Conservation (phyloP, 2,113 vertebrate species). For the Aegypius monachus region DNA sequence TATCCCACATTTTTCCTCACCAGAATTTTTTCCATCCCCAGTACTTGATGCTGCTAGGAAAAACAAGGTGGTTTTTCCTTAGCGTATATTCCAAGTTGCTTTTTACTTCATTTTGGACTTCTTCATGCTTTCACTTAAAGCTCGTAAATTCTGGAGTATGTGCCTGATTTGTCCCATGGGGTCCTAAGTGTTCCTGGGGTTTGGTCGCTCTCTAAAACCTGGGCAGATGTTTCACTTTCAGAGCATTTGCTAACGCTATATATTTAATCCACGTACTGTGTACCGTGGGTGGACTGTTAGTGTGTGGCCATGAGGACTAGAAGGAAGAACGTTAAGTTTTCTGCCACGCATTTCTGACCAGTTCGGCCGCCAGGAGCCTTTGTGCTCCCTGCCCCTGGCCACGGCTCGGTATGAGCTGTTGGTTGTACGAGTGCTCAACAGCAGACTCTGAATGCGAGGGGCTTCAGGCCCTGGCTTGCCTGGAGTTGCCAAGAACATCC, state of each 20-base stretch:
- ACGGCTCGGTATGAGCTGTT: not conserved
- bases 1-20: not conserved
- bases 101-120: not conserved
- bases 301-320: no score
- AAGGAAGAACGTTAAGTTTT: not conserved
- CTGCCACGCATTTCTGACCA: fast-evolving
- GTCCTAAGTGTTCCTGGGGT: not conserved
- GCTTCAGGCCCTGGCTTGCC: not conserved
- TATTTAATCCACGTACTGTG: fast-evolving
- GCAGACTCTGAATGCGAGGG: not conserved
- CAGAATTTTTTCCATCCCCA: not conserved
- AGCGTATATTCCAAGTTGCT: not conserved
- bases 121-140: not conserved
- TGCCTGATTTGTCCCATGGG: fast-evolving
- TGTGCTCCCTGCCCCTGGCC: fast-evolving
- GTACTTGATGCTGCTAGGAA: not conserved
- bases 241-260: fast-evolving
- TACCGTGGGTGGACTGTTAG: fast-evolving
- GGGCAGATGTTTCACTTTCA: not conserved
- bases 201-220: not conserved
- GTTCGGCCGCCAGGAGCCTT: fast-evolving
- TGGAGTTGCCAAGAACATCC: not conserved
- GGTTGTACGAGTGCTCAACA: fast-evolving
- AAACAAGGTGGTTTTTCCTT: fast-evolving
- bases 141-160: fast-evolving